These are phyloP conservation scores for Hemibagrus wyckioides DNA, from an alignment of 2,113 vertebrate genomes.

Conservation along the genomic window DNA sequence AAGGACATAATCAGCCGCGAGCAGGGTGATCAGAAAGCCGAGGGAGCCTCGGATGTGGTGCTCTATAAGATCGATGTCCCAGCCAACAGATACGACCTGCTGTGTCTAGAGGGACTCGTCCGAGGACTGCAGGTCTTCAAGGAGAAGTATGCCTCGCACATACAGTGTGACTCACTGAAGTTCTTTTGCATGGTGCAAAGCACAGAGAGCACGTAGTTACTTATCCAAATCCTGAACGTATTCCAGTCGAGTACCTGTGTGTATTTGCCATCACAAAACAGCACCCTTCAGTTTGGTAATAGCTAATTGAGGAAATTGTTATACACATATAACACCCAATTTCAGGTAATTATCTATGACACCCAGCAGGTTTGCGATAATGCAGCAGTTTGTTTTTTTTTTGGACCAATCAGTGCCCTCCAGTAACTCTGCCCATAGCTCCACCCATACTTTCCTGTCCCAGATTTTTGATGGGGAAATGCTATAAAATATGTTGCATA, in stretches of 20 bases:
- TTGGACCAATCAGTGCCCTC: background rate
- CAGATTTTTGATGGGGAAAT: background rate
- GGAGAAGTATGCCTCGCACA: slow-evolving; percentile 76
- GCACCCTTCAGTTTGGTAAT: background rate
- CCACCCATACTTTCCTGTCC: background rate
- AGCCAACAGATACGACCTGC: slow-evolving; percentile 94
- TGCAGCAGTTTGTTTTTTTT: background rate
- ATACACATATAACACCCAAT: background rate
- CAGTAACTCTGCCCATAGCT: background rate
- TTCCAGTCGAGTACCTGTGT: background rate
- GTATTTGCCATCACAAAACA: background rate
- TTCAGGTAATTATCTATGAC: no score
- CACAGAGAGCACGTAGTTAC: background rate
- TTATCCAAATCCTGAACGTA: background rate
- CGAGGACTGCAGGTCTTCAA: slow-evolving; percentile 96
- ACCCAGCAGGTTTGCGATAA: background rate
- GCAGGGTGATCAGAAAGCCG: slow-evolving; percentile 85
- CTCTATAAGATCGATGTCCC: slow-evolving; percentile 97
- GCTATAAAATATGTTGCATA: background rate
- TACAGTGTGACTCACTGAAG: background rate
- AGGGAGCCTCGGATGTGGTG: slow-evolving; percentile 87
- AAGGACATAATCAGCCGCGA: slow-evolving; percentile 93
- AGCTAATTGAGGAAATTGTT: background rate
- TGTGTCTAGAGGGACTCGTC: slow-evolving; percentile 93
- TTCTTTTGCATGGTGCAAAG: background rate